These are phyloP conservation scores for Bombyx mandarina DNA, from an alignment of 1,140 invertebrate genomes.

Conservation along the genomic window DNA sequence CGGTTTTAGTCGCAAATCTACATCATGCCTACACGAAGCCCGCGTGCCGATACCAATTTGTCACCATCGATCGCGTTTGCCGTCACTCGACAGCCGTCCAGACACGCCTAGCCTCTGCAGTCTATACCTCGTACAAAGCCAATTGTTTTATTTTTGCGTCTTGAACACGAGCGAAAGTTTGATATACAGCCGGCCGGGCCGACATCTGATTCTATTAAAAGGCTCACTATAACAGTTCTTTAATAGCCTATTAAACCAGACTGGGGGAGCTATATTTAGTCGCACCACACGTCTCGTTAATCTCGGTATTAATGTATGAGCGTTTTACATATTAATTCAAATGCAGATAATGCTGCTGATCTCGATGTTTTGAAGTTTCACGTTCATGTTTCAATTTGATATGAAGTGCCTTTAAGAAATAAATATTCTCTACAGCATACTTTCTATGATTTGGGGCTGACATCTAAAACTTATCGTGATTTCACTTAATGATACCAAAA, in stretches of 20 bases:
- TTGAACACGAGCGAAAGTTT: slow-evolving; percentile 13
- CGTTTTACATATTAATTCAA: too few species aligned
- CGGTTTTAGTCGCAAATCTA: slow-evolving; percentile 10
- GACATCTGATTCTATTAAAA: slow-evolving; percentile 8
- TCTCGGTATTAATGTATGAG: background rate
- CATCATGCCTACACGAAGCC: slow-evolving; percentile 4
- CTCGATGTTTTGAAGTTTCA: too few species aligned
- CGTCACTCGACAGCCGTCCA: slow-evolving; percentile 26
- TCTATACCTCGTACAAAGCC: slow-evolving; percentile 16
- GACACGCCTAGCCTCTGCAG: slow-evolving; percentile 19
- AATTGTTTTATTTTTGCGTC: slow-evolving; percentile 23
- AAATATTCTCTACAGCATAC: too few species aligned
- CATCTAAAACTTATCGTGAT: too few species aligned
- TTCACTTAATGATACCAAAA: too few species aligned
- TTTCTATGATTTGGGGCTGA: too few species aligned
- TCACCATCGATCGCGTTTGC: slow-evolving; percentile 49
- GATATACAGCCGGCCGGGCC: slow-evolving; percentile 12
- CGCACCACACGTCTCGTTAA: too few species aligned
- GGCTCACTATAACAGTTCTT: slow-evolving; percentile 2
- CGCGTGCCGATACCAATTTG: slow-evolving; percentile 55
- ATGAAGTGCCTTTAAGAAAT: too few species aligned
- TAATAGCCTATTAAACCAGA: slow-evolving; percentile 4
- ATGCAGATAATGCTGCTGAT: too few species aligned
- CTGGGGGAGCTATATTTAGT: too few species aligned
- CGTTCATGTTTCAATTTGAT: too few species aligned